Base-by-base conservation (phyloP, 1,140 invertebrate genomes). In the Monochamus saltuarius region DNA sequence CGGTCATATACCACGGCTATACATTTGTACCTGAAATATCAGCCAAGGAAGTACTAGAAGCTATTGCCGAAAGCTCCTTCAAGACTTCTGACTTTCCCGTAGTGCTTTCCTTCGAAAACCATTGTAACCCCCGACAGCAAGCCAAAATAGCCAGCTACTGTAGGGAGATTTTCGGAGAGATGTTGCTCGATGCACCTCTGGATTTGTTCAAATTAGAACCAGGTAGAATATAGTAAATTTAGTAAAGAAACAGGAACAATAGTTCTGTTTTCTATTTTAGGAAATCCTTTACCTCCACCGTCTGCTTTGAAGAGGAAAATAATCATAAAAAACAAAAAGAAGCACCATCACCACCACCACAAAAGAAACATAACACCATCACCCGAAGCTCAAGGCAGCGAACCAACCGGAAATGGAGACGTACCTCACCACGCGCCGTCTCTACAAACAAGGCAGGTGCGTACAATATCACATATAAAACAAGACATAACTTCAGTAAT, bases 71-170 rank as follows among this genome's bases (percentile, higher is more conserved):
- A 76, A 92, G 90, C 78, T 96, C 97, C 68, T 99, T 99, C 82
- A 98, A 98, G 83, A 98, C 95, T 17, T 97, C 94, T 13, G 93
- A 97, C 66, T 97, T 88, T 81, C 97, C 97, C 56, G 94, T 99
- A 22, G 87, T 97, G 70, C 85, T 98, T 56, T 98, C 95, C 63
- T 98, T 99, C 80, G 97, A 98, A 83, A 98, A 98, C 79, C 96
- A 98, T 79, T 98, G 96, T 80, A 97, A 96, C 79, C 89, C 91
- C 2, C 86, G 89, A 62, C 94, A 98, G 77, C 91, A 94, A 79
- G 94, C 94, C n/a, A 98, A 98, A 82, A 97, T 99, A 70, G 97
- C 95, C 11, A 89, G 94, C 75, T 97, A 98, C 80, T 98, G 95
- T 79, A 83, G 90, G 56, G 93, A 96, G 65, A 92, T 93, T 69